A percentile compares a stretch with the other conserved stretches of the same genome.
phyloP scores from a whole-genome alignment of 2,113 vertebrate species.

The Epinephelus fuscoguttatus region DNA sequence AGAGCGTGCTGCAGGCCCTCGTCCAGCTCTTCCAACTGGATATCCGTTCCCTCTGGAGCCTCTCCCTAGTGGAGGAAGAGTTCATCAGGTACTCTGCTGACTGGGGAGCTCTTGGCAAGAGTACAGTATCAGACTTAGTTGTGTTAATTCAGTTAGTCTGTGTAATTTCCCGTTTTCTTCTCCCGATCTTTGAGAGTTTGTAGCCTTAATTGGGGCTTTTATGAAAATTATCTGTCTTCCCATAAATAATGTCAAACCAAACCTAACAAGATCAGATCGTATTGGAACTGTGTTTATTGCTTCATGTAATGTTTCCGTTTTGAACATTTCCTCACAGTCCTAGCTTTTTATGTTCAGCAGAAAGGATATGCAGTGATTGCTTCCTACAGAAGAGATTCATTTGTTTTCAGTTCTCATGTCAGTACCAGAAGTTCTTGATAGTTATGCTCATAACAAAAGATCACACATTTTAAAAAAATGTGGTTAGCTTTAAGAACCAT shows the following conservation, averaged over 20 bases:
- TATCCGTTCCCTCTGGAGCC: slow-evolving; percentile 90
- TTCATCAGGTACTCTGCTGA: slow-evolving; percentile 88
- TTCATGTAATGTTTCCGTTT: neutral
- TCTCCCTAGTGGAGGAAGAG: slow-evolving; percentile 92
- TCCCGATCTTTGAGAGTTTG: slow-evolving; percentile 2
- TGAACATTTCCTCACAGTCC: slow-evolving; percentile 7
- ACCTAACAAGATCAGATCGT: neutral
- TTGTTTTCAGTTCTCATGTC: neutral
- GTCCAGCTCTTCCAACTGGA: slow-evolving; percentile 93
- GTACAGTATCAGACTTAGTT: neutral
- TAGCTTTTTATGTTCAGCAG: neutral
- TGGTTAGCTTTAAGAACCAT: neutral
- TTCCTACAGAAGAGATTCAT: no score
- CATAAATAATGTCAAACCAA: neutral
- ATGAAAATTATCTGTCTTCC: neutral
- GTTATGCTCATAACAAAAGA: neutral
- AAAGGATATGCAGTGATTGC: neutral
- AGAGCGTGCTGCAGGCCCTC: slow-evolving; percentile 86
- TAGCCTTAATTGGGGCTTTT: neutral
- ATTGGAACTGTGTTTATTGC: neutral
- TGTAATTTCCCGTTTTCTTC: slow-evolving; percentile 1
- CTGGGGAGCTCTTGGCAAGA: neutral
- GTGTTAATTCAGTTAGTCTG: slow-evolving; percentile 8
- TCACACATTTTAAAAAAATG: no score
- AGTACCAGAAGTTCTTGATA: neutral